A percentile compares a stretch with the other conserved stretches of the same genome.
phyloP scores from a whole-genome alignment of 1,140 invertebrate species.

The Fopius arisanus region DNA sequence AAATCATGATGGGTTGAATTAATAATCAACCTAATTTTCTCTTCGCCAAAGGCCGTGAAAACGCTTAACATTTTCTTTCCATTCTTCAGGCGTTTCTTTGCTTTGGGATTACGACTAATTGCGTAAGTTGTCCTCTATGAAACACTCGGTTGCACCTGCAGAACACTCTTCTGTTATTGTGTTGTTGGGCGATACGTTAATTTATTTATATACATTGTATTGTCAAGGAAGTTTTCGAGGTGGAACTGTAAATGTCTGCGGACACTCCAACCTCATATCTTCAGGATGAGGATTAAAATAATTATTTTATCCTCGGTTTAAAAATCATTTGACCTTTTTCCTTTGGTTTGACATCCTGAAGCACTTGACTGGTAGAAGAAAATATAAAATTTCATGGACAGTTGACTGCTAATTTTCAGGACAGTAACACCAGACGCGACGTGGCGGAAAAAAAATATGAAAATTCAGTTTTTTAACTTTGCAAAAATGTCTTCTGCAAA shows the following conservation, averaged over 20 bases:
- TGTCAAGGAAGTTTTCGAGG: not conserved
- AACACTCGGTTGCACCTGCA: not conserved
- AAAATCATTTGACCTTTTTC: too few species aligned
- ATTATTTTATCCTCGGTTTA: too few species aligned
- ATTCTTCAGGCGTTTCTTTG: not conserved
- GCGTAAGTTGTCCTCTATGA: conserved; percentile 1
- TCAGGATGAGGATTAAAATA: too few species aligned
- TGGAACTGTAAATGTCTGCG: not conserved
- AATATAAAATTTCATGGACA: too few species aligned
- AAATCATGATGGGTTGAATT: not conserved
- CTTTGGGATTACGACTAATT: not conserved
- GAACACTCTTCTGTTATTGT: not conserved
- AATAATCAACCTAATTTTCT: not conserved
- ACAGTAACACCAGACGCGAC: too few species aligned
- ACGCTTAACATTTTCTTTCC: not conserved
- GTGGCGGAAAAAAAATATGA: too few species aligned
- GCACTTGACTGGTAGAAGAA: too few species aligned
- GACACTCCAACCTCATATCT: too few species aligned
- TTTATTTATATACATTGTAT: not conserved
- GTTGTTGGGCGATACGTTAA: not conserved
- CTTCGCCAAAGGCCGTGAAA: not conserved
- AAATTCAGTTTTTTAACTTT: too few species aligned
- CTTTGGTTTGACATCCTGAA: too few species aligned
- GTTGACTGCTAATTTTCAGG: too few species aligned
- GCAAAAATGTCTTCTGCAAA: too few species aligned